Base-by-base conservation (phyloP, 2,888 invertebrate species). In the Saturnia pavonia region DNA sequence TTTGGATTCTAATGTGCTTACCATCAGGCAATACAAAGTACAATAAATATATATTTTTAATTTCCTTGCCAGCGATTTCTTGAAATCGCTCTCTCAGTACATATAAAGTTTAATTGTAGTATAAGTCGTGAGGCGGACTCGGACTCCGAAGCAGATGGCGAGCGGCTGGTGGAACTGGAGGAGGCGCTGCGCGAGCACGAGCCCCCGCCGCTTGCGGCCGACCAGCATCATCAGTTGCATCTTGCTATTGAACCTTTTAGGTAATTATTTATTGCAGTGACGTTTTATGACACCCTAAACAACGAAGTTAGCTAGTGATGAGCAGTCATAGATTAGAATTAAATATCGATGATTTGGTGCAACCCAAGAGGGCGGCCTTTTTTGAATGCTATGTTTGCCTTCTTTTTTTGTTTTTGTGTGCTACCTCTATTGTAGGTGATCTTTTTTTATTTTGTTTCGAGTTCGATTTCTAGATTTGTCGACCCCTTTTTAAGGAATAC, bases 81-180 rank as follows among this genome's bases (percentile, higher is more conserved):
- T 43, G 43, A 43, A 43, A 43, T 43, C 48, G 12, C 4, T 19
- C 8, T 16, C 11, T 48, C 16, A 11, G 0, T 22, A n/a, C 9
- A 60, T 19, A 60, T 27, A 27, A 60, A 60, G 12, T 11, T 27
- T 14, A 27, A 60, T 60, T 27, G 25, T 60, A 93, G 93, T 73
- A 92, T 93, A 77, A 93, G 93, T 73, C 91, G 92, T 67, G 92
- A 92, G 69, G 94, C 92, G 0, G 98, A 98, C 88, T 98, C 98
- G 0, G 99, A 99, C 85, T 98, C 98, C 27, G 99, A 99, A 83
- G 96, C 97, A 14, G 99, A 99, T 86, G 97, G 97, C 78, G 98
- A 98, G 83, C 96, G 97, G 77, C 91, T 99, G 2, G 80, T 98
- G 70, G 98, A 98, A 87, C 93, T 97, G 22, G 99, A 99, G 82